These are phyloP conservation scores for Zelleria hepariella DNA, from an alignment of 2,888 invertebrate genomes.

Conservation along the genomic window DNA sequence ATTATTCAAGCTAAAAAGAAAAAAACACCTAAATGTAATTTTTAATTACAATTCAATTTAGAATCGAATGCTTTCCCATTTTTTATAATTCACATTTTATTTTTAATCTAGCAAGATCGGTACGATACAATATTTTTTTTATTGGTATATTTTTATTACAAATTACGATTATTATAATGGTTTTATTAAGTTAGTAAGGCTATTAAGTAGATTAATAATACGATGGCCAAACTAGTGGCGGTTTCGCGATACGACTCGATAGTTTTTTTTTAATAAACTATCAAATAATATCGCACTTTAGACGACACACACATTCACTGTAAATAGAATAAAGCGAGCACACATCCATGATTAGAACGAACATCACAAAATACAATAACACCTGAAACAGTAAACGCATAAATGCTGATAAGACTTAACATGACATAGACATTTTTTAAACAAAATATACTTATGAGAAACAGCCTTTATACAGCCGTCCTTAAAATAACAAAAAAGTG, in stretches of 20 bases:
- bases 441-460: not conserved
- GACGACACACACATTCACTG: not conserved
- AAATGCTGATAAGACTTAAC: not conserved
- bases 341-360: not conserved
- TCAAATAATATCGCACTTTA: not conserved
- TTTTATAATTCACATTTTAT: slow-evolving; percentile 46
- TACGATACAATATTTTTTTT: slow-evolving; percentile 41
- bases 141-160: slow-evolving; percentile 40
- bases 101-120: slow-evolving; percentile 58
- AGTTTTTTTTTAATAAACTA: not conserved
- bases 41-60: slow-evolving; percentile 68
- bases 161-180: slow-evolving; percentile 33
- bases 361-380: not conserved
- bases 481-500: not conserved
- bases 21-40: slow-evolving; percentile 55
- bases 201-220: slow-evolving; percentile 52
- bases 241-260: not conserved
- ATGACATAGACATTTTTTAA: slow-evolving; percentile 43
- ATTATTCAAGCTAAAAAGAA: slow-evolving; percentile 23
- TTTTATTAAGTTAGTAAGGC: slow-evolving; percentile 66
- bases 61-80: slow-evolving; percentile 63
- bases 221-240: not conserved
- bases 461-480: not conserved
- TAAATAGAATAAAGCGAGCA: not conserved
- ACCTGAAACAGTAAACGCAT: not conserved